These are phyloP conservation scores for Trissolcus brochymenae DNA, from an alignment of 2,888 invertebrate species.

Conservation along the genomic window DNA sequence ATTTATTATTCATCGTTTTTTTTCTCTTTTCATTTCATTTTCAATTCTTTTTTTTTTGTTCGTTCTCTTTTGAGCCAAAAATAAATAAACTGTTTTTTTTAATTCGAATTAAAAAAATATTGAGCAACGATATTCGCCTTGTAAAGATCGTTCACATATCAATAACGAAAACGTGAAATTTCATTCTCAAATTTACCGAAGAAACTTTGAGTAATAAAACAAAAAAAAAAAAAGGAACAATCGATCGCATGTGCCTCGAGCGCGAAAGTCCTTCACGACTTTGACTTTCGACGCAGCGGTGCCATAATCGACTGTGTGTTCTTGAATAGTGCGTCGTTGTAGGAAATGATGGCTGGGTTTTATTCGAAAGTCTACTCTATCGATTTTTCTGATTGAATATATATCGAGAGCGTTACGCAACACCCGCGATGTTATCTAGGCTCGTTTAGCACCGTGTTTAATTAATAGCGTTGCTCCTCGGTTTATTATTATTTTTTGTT, in stretches of 20 bases:
- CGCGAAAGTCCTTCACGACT: slow-evolving; percentile 55
- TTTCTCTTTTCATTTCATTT: no score
- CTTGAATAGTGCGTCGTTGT: slow-evolving; percentile 49
- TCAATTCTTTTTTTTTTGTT: no score
- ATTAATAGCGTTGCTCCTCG: slow-evolving; percentile 27
- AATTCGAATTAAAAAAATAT: no score
- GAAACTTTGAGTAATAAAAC: no score
- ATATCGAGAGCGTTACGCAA: slow-evolving; percentile 31
- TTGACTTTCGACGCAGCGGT: slow-evolving; percentile 52
- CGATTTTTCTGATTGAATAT: slow-evolving; percentile 50
- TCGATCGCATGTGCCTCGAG: slow-evolving; percentile 36
- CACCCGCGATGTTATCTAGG: slow-evolving; percentile 34
- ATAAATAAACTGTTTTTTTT: no score
- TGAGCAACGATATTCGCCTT: no score
- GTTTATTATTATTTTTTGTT: neutral
- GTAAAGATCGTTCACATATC: no score
- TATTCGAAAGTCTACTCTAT: slow-evolving; percentile 47
- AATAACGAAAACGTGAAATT: no score
- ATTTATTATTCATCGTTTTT: no score
- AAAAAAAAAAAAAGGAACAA: slow-evolving; percentile 16
- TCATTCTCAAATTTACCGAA: no score
- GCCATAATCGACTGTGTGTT: slow-evolving; percentile 43
- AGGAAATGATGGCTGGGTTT: slow-evolving; percentile 39
- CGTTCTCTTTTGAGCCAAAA: no score
- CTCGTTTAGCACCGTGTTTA: slow-evolving; percentile 27